These are phyloP conservation scores for Neostethus bicornis DNA, from an alignment of 2,797 vertebrate species.

Conservation along the genomic window DNA sequence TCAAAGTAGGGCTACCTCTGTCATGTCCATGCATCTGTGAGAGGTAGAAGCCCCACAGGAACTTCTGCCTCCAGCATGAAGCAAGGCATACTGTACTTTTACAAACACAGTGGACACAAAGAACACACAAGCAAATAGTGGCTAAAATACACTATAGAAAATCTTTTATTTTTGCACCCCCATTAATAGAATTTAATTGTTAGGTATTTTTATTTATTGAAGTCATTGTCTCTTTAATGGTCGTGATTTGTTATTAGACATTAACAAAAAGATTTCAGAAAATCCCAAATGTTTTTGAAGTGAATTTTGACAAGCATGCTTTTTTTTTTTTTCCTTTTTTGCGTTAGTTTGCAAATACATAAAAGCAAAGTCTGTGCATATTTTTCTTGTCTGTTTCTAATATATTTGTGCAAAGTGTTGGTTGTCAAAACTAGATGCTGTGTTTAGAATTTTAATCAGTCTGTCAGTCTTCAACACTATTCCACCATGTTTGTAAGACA, in stretches of 20 bases:
- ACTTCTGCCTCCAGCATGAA: conserved; percentile 25
- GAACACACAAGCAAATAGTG: conserved; percentile 7
- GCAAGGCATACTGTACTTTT: conserved; percentile 17
- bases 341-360: not conserved
- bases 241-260: not conserved
- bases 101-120: not conserved
- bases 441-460: conserved; percentile 53
- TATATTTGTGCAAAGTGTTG: conserved; percentile 48
- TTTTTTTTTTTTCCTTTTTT: conserved; percentile 6
- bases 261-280: too few species aligned
- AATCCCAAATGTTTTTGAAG: not conserved
- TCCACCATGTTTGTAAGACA: conserved; percentile 5
- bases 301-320: not conserved
- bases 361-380: conserved; percentile 35
- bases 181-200: not conserved
- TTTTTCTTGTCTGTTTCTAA: conserved; percentile 38
- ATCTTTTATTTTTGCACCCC: not conserved
- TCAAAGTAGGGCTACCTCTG: conserved; percentile 40
- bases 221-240: not conserved
- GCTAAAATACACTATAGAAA: not conserved
- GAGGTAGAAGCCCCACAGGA: conserved; percentile 31
- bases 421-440: conserved; percentile 47
- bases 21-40: conserved; percentile 30
- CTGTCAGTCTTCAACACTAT: conserved; percentile 41
- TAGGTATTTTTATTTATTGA: not conserved